These are phyloP conservation scores for Lumbricus terrestris DNA, from an alignment of 2,888 invertebrate genomes.

Conservation along the genomic window DNA sequence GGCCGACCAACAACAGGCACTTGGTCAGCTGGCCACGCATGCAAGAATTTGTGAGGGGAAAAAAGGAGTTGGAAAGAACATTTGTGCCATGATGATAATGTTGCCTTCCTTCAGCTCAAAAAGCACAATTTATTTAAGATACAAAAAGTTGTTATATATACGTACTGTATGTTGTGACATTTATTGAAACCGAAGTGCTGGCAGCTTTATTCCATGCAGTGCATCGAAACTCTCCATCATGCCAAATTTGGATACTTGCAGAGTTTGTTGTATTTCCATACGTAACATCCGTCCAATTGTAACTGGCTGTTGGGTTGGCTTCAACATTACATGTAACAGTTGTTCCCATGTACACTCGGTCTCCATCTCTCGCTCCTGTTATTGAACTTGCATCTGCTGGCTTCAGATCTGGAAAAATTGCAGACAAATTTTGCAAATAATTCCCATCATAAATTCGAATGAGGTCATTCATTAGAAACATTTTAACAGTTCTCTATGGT, in stretches of 20 bases:
- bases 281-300: not conserved
- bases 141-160: not conserved
- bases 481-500: too few relatives aligned
- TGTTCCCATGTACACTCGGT: not conserved
- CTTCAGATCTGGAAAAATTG: not conserved
- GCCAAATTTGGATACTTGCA: not conserved
- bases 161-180: not conserved
- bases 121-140: too few relatives aligned
- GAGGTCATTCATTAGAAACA: too few relatives aligned
- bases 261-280: not conserved
- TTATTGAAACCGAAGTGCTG: not conserved
- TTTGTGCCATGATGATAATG: too few relatives aligned
- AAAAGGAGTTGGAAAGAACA: too few relatives aligned
- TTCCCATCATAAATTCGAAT: too few relatives aligned
- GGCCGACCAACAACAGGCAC: too few relatives aligned
- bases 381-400: not conserved
- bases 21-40: too few relatives aligned
- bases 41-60: too few relatives aligned
- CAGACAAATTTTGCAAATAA: not conserved
- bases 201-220: not conserved
- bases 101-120: too few relatives aligned
- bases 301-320: not conserved
- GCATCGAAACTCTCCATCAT: not conserved
- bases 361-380: not conserved
- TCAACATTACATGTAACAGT: not conserved